phyloP scores from a whole-genome alignment of 2,797 vertebrate species.

The Bucorvus abyssinicus region DNA sequence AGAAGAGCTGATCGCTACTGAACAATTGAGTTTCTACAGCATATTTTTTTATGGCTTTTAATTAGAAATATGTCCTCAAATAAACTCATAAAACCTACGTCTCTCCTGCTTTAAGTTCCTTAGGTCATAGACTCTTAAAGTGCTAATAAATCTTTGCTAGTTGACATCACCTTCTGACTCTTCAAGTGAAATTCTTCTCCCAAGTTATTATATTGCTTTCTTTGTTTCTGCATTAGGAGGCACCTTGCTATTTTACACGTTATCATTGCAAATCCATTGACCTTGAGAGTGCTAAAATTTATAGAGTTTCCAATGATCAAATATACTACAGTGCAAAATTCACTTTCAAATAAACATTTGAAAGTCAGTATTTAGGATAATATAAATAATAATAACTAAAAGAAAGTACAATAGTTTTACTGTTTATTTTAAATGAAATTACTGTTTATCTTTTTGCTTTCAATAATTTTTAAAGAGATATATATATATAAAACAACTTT shows the following conservation, averaged over 20 bases:
- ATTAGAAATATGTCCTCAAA: slow-evolving; percentile 44
- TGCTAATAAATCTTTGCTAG: slow-evolving; percentile 13
- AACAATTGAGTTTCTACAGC: slow-evolving; percentile 17
- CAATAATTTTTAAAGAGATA: not conserved
- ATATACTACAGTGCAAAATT: not conserved
- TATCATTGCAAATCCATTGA: not conserved
- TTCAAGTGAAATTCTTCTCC: not conserved
- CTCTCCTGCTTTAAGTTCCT: slow-evolving; percentile 5
- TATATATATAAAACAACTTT: not conserved
- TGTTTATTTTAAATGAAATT: not conserved
- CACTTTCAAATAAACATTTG: not conserved
- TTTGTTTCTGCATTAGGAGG: not conserved
- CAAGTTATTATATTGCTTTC: not conserved
- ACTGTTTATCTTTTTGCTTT: not conserved
- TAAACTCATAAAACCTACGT: slow-evolving; percentile 19
- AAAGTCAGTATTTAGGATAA: not conserved
- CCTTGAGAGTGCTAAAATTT: not conserved
- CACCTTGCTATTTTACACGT: not conserved
- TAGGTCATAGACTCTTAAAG: slow-evolving; percentile 9
- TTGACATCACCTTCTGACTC: not conserved
- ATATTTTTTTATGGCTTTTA: slow-evolving; percentile 36
- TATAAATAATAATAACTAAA: not conserved
- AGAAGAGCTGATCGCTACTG: not conserved
- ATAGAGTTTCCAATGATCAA: not conserved
- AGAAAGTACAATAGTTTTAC: not conserved